A percentile compares a stretch with the other conserved stretches of the same genome.
phyloP scores from a whole-genome alignment of 2,888 invertebrate species.

The Ochropleura plecta region DNA sequence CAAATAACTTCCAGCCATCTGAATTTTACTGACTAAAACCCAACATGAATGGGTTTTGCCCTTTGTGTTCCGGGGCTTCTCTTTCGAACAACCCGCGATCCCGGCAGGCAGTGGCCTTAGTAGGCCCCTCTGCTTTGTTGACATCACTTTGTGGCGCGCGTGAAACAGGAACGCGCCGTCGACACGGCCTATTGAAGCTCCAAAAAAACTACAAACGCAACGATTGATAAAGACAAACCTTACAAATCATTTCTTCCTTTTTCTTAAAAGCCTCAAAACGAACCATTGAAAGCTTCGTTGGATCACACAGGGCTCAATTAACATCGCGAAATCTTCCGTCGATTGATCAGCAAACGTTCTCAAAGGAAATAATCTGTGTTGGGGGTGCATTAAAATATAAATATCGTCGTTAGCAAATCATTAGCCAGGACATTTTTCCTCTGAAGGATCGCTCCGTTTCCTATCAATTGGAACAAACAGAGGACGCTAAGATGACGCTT shows the following conservation, averaged over 20 bases:
- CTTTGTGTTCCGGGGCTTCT: too few species aligned
- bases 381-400: constrained; percentile 88
- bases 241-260: background rate
- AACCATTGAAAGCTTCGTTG: background rate
- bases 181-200: too few species aligned
- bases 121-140: too few species aligned
- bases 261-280: background rate
- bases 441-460: constrained; percentile 78
- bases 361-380: constrained; percentile 89
- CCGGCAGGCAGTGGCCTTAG: too few species aligned
- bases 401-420: constrained; percentile 90
- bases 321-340: constrained; percentile 66
- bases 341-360: constrained; percentile 79
- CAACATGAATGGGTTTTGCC: too few species aligned
- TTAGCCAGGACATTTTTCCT: constrained; percentile 86
- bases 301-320: constrained; percentile 61
- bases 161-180: too few species aligned
- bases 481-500: constrained; percentile 64
- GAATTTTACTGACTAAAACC: too few species aligned
- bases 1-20: too few species aligned
- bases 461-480: constrained; percentile 82
- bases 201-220: background rate
- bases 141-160: too few species aligned
- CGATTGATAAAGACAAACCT: background rate
- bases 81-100: too few species aligned